These are phyloP conservation scores for Papilio protenor DNA, from an alignment of 2,888 invertebrate species.

Conservation along the genomic window DNA sequence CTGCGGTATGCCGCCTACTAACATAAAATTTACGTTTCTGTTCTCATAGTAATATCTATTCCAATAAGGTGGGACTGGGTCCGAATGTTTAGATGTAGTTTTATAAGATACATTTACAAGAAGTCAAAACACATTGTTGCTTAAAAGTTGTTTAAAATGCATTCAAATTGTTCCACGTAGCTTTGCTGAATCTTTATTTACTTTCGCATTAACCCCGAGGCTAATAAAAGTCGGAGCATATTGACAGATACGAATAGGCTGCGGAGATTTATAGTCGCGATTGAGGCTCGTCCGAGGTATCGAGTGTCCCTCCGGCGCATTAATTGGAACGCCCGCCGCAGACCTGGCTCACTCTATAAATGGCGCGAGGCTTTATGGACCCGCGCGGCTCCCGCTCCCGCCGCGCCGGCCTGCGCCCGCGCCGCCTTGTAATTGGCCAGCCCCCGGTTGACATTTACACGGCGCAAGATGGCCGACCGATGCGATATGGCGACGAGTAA, in stretches of 20 bases:
- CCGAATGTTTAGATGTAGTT: neutral
- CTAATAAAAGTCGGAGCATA: constrained; percentile 40
- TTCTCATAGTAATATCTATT: neutral
- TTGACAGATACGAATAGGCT: constrained; percentile 43
- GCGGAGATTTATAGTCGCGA: constrained; percentile 38
- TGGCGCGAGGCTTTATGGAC: constrained; percentile 81
- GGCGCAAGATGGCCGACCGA: constrained; percentile 78
- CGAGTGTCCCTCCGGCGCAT: constrained; percentile 69
- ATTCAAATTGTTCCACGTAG: constrained; percentile 44
- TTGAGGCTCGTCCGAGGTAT: constrained; percentile 54
- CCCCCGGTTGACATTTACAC: constrained; percentile 80
- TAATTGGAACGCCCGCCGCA: constrained; percentile 79
- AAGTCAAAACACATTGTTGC: neutral
- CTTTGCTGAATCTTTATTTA: constrained; percentile 51
- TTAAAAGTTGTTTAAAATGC: neutral
- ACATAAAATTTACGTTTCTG: constrained; percentile 42
- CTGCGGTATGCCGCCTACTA: constrained; percentile 58
- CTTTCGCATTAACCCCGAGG: constrained; percentile 39
- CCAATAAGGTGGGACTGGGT: neutral
- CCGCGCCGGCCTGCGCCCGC: constrained; percentile 78
- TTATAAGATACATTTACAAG: neutral
- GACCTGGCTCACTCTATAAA: constrained; percentile 76
- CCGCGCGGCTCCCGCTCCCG: constrained; percentile 76
- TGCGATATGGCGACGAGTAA: constrained; percentile 75
- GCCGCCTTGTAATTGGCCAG: constrained; percentile 81